Percentiles rank a stretch among this genome's conserved stretches.
Evolutionary conservation across 2,113 vertebrate genomes (phyloP).

Genomic region (Centrocercus urophasianus): DNA sequence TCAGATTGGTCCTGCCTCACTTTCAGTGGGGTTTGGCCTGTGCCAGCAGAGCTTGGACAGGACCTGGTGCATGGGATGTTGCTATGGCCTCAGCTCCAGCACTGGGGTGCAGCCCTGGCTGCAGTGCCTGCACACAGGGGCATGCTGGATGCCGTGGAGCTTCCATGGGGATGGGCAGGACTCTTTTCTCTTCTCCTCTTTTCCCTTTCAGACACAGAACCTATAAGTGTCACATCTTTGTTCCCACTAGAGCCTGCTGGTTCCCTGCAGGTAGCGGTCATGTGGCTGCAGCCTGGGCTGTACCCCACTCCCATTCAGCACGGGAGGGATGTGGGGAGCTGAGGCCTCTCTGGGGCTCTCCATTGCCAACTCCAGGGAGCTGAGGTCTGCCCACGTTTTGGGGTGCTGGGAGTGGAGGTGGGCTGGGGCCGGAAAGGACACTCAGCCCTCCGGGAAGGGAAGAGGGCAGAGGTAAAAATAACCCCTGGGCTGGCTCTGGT

Average conservation of each 20-base stretch:
- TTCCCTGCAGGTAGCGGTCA: background rate
- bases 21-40: background rate
- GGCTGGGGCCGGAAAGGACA: fast-evolving
- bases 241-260: background rate
- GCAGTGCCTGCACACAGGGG: fast-evolving
- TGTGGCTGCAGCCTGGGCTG: background rate
- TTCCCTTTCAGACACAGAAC: background rate
- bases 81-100: background rate
- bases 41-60: background rate
- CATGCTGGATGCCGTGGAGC: background rate
- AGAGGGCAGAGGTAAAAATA: conserved; percentile 61
- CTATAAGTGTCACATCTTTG: fast-evolving
- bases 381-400: background rate
- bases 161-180: background rate
- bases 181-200: background rate
- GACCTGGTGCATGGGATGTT: background rate
- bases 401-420: background rate
- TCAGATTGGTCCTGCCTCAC: background rate
- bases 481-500: conserved; percentile 30
- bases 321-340: background rate
- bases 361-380: background rate
- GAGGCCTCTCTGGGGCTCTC: fast-evolving
- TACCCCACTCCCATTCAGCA: background rate
- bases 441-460: background rate
- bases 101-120: background rate